Conservation (phyloP, 2,113 vertebrate genomes). For the Paradoxurus hermaphroditus region DNA sequence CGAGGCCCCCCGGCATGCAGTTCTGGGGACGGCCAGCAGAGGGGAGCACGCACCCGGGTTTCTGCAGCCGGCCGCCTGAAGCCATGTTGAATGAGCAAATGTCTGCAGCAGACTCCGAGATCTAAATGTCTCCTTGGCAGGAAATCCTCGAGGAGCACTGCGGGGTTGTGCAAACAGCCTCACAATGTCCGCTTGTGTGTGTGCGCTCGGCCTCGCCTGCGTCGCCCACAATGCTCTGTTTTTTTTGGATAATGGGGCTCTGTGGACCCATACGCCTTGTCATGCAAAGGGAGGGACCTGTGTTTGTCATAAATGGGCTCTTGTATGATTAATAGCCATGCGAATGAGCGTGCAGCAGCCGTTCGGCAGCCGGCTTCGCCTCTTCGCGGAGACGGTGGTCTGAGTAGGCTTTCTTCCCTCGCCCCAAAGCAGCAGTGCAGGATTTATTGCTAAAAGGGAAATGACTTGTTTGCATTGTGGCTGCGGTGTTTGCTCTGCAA, state of each 20-base stretch:
- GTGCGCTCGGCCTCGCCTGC: constrained; percentile 69
- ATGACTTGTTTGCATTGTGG: constrained; percentile 37
- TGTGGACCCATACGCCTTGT: constrained; percentile 71
- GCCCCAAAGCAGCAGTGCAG: constrained; percentile 23
- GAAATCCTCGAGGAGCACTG: constrained; percentile 80
- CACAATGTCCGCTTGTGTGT: constrained; percentile 84
- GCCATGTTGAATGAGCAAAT: constrained; percentile 74
- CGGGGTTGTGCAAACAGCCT: constrained; percentile 86
- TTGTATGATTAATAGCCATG: constrained; percentile 81
- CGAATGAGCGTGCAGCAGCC: neutral
- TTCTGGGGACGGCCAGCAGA: constrained; percentile 67
- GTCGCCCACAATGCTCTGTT: constrained; percentile 81
- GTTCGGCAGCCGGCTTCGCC: neutral
- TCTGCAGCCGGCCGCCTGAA: neutral
- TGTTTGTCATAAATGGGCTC: constrained; percentile 74
- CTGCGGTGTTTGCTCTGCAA: neutral
- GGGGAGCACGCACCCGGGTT: constrained; percentile 53
- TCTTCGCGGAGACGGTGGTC: neutral
- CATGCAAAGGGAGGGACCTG: constrained; percentile 66
- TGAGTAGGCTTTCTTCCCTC: constrained; percentile 3
- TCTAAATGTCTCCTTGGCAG: constrained; percentile 78
- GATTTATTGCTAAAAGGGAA: constrained; percentile 41
- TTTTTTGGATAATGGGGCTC: constrained; percentile 83
- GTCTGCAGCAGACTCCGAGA: constrained; percentile 67
- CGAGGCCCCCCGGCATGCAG: neutral